Base-by-base conservation (phyloP, 2,113 vertebrate species). In the Amazona vittata region DNA sequence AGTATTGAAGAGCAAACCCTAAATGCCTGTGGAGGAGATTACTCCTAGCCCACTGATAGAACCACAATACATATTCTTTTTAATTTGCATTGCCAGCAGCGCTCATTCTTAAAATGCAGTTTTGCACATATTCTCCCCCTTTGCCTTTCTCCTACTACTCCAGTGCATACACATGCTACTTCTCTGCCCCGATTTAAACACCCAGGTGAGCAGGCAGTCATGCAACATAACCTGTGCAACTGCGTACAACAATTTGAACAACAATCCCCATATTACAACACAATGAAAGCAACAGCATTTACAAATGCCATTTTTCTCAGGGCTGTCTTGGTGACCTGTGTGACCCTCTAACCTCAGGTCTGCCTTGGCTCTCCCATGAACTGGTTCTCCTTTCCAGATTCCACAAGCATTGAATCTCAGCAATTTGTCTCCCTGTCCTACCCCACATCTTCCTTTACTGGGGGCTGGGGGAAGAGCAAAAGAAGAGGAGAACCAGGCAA, bases 1-100 rank as follows among this genome's bases (percentile, higher is more conserved):
- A 39, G 8, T 20, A 57, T 7, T 64, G 49, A 59, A 79, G 25
- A 79, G 12, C 25, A 74, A 74, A 79, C 21, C 25, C 19, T 68
- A 49, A 63, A 39, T 28, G 10, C 10, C 67, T 20, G 4, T 2
- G 6, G 31, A 63, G 18, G 12, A 39, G 20, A 9, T 63, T 68
- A 33, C 43, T 50, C 14, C 13, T 55, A 67, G 26, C 5, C 31
- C 59, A 26, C 12, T 25, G 6, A 37, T 3, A 53, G 16, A 73
- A 8, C 7, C 26, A 43, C 1, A 0, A 74, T n/a, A 44, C 1
- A 3, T n/a, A 1, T 31, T 53, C 60, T 41, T 75, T 25, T 10
- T 3, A n/a, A 29, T 43, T 63, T 68, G 5, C 24, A 31, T 87
- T 74, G 35, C 7, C 68, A 25, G 31, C 7, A 83, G 25, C n/a